Conservation (phyloP, 2,888 invertebrate species). For the Andrena bucephala region DNA sequence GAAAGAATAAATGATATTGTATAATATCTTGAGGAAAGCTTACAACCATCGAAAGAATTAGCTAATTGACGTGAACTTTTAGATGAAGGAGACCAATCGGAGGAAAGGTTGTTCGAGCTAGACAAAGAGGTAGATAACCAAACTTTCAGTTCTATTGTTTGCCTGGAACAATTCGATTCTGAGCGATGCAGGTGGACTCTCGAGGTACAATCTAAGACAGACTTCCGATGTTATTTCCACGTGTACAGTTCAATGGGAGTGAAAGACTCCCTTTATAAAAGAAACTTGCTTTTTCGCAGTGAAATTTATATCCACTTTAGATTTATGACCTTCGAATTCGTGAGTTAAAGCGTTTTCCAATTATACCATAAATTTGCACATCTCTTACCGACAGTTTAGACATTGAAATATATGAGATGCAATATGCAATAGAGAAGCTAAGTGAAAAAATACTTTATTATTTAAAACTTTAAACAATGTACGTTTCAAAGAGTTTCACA, state of each 20-base stretch:
- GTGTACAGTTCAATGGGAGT: constrained; percentile 37
- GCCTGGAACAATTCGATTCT: constrained; percentile 70
- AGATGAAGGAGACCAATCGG: constrained; percentile 35
- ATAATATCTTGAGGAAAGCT: constrained; percentile 63
- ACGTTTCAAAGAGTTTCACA: not conserved
- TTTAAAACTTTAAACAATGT: not conserved
- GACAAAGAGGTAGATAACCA: constrained; percentile 72
- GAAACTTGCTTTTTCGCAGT: not conserved
- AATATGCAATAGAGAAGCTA: no score
- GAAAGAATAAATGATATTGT: constrained; percentile 69
- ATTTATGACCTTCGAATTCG: not conserved
- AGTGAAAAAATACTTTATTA: not conserved
- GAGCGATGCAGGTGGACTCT: constrained; percentile 59
- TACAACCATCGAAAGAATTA: constrained; percentile 76
- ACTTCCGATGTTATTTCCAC: constrained; percentile 43
- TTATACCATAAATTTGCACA: not conserved
- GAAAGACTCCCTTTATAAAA: constrained; percentile 27
- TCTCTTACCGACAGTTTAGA: not conserved
- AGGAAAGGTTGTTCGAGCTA: constrained; percentile 44
- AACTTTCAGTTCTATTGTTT: constrained; percentile 65
- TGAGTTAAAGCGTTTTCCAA: not conserved
- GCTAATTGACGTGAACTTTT: constrained; percentile 79
- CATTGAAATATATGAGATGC: not conserved
- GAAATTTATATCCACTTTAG: not conserved
- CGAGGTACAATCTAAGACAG: constrained; percentile 38